These are phyloP conservation scores for Lepidurus couesii DNA, from an alignment of 1,140 invertebrate species.

Conservation along the genomic window DNA sequence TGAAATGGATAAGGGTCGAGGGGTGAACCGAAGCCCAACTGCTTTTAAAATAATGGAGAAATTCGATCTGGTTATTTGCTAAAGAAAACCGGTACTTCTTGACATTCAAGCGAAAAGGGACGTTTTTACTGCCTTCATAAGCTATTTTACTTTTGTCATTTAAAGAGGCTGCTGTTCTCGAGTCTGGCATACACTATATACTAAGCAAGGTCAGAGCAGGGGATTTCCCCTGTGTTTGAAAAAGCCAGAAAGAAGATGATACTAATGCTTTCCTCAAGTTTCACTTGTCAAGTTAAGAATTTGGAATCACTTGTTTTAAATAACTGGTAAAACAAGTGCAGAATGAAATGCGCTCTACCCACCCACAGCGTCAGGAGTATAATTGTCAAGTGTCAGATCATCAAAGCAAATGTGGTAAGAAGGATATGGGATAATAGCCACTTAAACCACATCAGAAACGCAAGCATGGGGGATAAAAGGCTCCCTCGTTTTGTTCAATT, in stretches of 20 bases:
- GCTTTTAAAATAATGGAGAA: not conserved
- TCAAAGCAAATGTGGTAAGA: not conserved
- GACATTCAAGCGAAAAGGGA: not conserved
- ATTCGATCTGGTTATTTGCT: not conserved
- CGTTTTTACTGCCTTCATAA: not conserved
- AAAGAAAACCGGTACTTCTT: not conserved
- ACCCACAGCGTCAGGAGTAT: not conserved
- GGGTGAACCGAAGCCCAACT: not conserved
- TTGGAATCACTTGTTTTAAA: too few relatives aligned
- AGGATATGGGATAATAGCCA: conserved; percentile 10
- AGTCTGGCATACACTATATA: too few relatives aligned
- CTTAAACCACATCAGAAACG: not conserved
- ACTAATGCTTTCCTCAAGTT: too few relatives aligned
- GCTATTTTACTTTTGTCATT: not conserved
- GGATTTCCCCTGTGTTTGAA: too few relatives aligned
- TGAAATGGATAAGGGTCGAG: not conserved
- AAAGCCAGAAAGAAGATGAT: too few relatives aligned
- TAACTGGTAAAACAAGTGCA: not conserved
- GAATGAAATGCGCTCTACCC: not conserved
- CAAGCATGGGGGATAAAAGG: not conserved
- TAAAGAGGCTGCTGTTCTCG: too few relatives aligned
- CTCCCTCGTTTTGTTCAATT: not conserved
- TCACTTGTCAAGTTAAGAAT: too few relatives aligned
- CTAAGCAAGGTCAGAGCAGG: too few relatives aligned
- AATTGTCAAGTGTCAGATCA: not conserved